phyloP scores from a whole-genome alignment of 2,113 vertebrate species.

The Cottus gobio region DNA sequence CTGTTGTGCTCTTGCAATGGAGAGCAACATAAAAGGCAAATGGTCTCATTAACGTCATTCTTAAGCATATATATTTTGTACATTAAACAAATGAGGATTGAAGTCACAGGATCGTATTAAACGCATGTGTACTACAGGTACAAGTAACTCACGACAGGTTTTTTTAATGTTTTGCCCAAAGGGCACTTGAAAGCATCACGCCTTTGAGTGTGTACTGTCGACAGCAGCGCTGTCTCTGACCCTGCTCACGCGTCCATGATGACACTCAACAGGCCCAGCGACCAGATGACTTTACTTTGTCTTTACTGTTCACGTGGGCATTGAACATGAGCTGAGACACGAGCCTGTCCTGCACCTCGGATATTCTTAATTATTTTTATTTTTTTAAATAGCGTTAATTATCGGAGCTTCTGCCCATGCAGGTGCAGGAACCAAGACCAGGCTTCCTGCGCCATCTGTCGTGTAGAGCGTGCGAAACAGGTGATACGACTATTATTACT shows the following conservation, averaged over 20 bases:
- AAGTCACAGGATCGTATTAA: neutral
- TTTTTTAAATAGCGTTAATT: neutral
- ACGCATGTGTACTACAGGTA: too few relatives aligned
- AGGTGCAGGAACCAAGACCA: neutral
- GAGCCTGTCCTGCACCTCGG: neutral
- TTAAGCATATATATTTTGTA: neutral
- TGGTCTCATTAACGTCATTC: neutral
- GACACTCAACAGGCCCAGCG: neutral
- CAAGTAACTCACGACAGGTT: neutral
- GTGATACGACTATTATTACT: neutral
- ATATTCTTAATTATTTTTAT: neutral
- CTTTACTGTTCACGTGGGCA: neutral
- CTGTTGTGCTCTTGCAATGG: neutral
- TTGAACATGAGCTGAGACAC: neutral
- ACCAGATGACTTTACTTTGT: too few relatives aligned
- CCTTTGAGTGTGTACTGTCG: constrained; percentile 35
- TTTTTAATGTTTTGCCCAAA: neutral
- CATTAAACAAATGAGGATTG: neutral
- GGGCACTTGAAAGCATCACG: constrained; percentile 48
- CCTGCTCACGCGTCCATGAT: constrained; percentile 11
- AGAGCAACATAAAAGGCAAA: neutral
- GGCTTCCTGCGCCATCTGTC: constrained; percentile 65
- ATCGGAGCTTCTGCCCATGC: neutral
- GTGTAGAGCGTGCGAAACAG: constrained; percentile 15
- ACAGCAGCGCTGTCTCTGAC: constrained; percentile 20